Percentiles rank a stretch among this genome's conserved stretches.
phyloP scores from a whole-genome alignment of 2,888 invertebrate species.

The Chalcosyrphus nemorum region DNA sequence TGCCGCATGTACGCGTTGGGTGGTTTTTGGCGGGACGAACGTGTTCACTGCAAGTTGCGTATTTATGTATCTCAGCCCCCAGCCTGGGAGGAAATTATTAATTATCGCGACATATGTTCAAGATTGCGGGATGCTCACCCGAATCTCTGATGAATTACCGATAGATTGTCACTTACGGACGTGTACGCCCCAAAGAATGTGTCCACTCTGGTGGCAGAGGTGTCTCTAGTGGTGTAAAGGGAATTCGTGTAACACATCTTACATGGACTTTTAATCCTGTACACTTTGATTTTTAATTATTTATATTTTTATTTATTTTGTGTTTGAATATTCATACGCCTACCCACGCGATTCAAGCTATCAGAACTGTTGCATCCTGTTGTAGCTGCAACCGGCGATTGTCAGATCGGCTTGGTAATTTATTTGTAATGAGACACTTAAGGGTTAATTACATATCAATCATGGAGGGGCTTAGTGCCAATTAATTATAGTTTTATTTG shows the following conservation, averaged over 20 bases:
- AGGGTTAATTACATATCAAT: slow-evolving; percentile 74
- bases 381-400: slow-evolving; percentile 40
- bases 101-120: slow-evolving; percentile 73
- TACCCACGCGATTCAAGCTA: slow-evolving; percentile 16
- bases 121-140: slow-evolving; percentile 55
- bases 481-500: slow-evolving; percentile 73
- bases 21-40: slow-evolving; percentile 67
- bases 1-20: slow-evolving; percentile 74
- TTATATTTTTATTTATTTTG: slow-evolving; percentile 12
- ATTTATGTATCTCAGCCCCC: slow-evolving; percentile 65
- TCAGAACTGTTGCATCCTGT: slow-evolving; percentile 67
- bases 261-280: slow-evolving; percentile 57
- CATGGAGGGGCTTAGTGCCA: slow-evolving; percentile 70
- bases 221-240: slow-evolving; percentile 20
- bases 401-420: slow-evolving; percentile 69
- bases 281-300: slow-evolving; percentile 58
- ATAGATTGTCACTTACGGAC: slow-evolving; percentile 71
- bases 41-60: slow-evolving; percentile 60
- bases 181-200: slow-evolving; percentile 50
- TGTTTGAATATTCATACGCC: background rate
- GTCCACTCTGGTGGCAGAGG: slow-evolving; percentile 33
- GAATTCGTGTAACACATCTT: slow-evolving; percentile 39
- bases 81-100: slow-evolving; percentile 72
- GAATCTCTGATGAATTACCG: slow-evolving; percentile 70
- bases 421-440: slow-evolving; percentile 74